Base-by-base conservation (phyloP, 2,113 vertebrate genomes). In the Pipra filicauda region DNA sequence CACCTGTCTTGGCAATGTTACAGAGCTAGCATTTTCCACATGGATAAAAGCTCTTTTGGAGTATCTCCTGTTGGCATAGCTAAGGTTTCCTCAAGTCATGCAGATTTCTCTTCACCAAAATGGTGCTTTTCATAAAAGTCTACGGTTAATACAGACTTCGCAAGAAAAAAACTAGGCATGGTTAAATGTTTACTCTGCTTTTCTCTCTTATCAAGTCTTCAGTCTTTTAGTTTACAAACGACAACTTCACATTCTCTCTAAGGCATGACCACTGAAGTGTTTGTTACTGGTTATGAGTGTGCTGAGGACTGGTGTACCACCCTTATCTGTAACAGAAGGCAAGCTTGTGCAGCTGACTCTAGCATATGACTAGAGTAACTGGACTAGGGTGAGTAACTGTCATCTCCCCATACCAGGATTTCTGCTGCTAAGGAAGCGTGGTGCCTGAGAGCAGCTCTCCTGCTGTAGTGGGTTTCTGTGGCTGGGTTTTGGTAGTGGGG, bases 1-100 rank as follows among this genome's bases (percentile, higher is more conserved):
- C 96, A 96, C 96, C 95, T 96, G 96, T 37, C 93, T 96, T 97
- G 96, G 93, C 95, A 96, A 15, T 57, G 86, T 89, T 96, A 97
- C 95, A 96, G 90, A 92, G 76, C 41, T 44, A 94, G 49, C 43
- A 57, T 89, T 95, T 94, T 92, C 81, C 85, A 91, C 85, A 61
- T 59, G 88, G 88, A 89, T 91, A 87, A 96, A 88, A 92, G 76
- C 79, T 89, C 73, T 89, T 85, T 57, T 69, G 57, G 79, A 92
- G 43, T 61, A 71, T 86, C 85, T 95, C n/a, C 88, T 72, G n/a
- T 78, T 24, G 49, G 70, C 48, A 51, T 74, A 67, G 85, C 72
- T 78, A 77, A 88, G 69, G 61, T 78, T 88, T 88, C 52, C 76
- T 88, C 48, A 28, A 96, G 79, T 71, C 52, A 5, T 5, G 8